phyloP scores from a whole-genome alignment of 1,140 invertebrate genomes.

The Drosophila pandora region DNA sequence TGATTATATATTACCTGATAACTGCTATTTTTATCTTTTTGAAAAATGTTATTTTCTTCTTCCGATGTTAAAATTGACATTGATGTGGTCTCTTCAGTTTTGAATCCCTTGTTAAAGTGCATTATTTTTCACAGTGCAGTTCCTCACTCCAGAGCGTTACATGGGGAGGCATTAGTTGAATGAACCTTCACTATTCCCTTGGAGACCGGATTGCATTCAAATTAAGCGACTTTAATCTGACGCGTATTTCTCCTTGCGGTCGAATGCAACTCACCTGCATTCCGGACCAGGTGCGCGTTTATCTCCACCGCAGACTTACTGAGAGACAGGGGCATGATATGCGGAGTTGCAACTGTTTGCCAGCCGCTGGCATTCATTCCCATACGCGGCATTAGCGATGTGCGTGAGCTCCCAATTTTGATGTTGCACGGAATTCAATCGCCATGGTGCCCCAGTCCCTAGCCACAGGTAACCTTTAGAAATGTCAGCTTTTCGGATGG shows the following conservation, averaged over 20 bases:
- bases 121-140: neutral
- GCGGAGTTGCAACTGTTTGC: conserved; percentile 47
- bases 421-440: conserved; percentile 4
- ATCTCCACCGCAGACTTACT: conserved; percentile 37
- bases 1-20: neutral
- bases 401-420: conserved; percentile 5
- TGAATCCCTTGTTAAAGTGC: neutral
- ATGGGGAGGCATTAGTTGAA: neutral
- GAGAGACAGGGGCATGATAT: conserved; percentile 34
- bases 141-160: neutral
- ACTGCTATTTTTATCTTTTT: no score
- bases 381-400: conserved; percentile 31
- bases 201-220: conserved; percentile 16
- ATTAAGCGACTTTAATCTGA: conserved; percentile 48
- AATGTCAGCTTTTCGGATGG: neutral
- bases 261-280: conserved; percentile 54
- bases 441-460: neutral
- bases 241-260: conserved; percentile 54
- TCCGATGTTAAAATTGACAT: no score
- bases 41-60: no score
- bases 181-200: neutral
- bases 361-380: conserved; percentile 45
- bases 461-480: neutral
- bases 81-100: neutral
- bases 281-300: conserved; percentile 41